Evolutionary conservation across 2,113 vertebrate species (phyloP).

Genomic region (Shinisaurus crocodilurus): DNA sequence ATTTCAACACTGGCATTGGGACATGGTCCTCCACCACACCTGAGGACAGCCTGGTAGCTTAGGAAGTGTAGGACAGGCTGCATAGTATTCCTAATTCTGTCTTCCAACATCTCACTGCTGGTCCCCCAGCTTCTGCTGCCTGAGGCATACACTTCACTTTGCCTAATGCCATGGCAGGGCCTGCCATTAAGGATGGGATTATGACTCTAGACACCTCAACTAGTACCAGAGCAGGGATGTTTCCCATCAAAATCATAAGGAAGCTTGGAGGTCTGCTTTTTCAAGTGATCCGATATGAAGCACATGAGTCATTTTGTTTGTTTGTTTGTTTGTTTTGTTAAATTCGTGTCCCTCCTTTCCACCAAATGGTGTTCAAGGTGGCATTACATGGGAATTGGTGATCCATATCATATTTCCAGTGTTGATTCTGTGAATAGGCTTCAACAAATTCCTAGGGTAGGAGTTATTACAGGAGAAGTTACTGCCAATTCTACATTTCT

Average conservation of each 20-base stretch:
- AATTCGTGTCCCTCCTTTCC: background rate
- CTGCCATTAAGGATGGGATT: constrained; percentile 1
- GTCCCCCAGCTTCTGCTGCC: no score
- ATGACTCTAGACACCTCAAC: background rate
- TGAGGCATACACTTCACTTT: no score
- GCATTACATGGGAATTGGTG: background rate
- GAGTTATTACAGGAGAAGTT: background rate
- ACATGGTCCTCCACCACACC: no score
- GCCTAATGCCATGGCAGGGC: no score
- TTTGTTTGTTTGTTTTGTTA: background rate
- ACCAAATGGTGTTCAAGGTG: background rate
- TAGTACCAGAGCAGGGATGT: background rate
- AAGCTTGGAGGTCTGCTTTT: background rate
- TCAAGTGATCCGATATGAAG: background rate
- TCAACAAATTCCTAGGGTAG: background rate
- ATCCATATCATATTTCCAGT: background rate
- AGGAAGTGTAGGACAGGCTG: no score
- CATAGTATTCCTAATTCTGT: no score
- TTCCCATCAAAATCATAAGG: constrained; percentile 3
- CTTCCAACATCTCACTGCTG: no score
- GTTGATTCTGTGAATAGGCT: background rate
- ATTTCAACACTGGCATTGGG: no score
- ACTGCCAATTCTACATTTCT: background rate
- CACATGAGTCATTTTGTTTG: background rate
- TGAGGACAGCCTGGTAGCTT: no score